Percentiles rank a stretch among this genome's conserved stretches.
Conservation (phyloP, 2,888 invertebrate species). For the Cerastoderma edule region DNA sequence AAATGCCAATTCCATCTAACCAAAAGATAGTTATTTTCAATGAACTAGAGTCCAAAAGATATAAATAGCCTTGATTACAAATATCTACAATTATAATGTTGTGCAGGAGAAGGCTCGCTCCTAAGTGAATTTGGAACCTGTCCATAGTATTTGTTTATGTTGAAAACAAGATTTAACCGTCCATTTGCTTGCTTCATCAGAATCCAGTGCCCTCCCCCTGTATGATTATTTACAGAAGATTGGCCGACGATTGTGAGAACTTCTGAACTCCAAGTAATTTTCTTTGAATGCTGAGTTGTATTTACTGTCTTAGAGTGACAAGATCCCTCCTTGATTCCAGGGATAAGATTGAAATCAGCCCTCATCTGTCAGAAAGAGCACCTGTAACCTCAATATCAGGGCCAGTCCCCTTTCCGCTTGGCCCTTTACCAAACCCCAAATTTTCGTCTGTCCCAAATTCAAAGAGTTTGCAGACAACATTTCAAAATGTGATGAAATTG, state of each 20-base stretch:
- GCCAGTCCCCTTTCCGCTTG: too few relatives aligned
- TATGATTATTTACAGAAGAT: constrained; percentile 9
- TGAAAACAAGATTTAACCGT: background rate
- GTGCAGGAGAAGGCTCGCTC: too few relatives aligned
- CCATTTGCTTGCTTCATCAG: constrained; percentile 3
- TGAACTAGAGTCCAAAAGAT: too few relatives aligned
- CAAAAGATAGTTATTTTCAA: too few relatives aligned
- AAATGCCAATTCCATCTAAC: too few relatives aligned
- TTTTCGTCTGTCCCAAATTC: too few relatives aligned
- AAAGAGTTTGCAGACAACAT: too few relatives aligned
- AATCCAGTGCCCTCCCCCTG: background rate
- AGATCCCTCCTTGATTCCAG: constrained; percentile 33
- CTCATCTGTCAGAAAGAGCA: constrained; percentile 35
- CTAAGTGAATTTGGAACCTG: too few relatives aligned
- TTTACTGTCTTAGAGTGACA: constrained; percentile 24
- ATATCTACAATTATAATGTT: too few relatives aligned
- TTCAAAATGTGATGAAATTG: too few relatives aligned
- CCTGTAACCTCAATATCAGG: constrained; percentile 47
- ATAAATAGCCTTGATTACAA: too few relatives aligned
- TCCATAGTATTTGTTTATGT: constrained; percentile 1
- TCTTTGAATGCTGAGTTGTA: constrained; percentile 30
- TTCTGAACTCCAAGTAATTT: constrained; percentile 20
- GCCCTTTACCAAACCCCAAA: too few relatives aligned
- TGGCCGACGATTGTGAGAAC: constrained; percentile 22
- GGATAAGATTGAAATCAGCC: constrained; percentile 43